These are phyloP conservation scores for Hylia prasina DNA, from an alignment of 2,113 vertebrate species.

Conservation along the genomic window DNA sequence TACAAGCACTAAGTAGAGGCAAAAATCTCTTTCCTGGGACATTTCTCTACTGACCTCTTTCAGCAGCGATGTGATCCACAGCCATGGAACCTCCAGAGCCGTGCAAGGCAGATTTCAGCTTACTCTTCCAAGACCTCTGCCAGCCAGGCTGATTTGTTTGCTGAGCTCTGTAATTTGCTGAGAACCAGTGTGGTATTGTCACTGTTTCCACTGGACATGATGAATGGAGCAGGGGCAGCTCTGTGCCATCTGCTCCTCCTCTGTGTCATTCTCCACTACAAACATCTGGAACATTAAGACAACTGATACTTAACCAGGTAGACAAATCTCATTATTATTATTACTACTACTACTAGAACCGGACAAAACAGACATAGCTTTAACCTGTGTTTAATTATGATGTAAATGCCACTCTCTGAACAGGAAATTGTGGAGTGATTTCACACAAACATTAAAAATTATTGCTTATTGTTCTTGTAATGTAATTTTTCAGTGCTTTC, in stretches of 20 bases:
- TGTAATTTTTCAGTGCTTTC: background rate
- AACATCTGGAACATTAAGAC: background rate
- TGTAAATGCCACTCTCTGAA: background rate
- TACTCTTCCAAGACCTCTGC: background rate
- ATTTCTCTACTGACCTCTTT: background rate
- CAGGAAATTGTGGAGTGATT: background rate
- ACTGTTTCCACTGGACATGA: background rate
- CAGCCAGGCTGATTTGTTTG: background rate
- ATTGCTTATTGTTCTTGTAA: background rate
- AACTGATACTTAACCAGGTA: background rate
- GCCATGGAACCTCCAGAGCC: background rate
- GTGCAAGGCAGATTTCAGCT: background rate
- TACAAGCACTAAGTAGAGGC: background rate
- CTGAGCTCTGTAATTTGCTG: background rate
- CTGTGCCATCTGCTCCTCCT: background rate
- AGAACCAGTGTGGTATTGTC: background rate
- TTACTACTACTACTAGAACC: background rate
- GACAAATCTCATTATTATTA: background rate
- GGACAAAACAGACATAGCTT: background rate
- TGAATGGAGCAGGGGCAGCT: background rate
- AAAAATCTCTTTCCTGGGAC: background rate
- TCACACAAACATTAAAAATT: background rate
- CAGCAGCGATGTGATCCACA: accelerated
- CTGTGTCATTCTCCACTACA: background rate
- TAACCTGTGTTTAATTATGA: background rate